Percentiles rank a stretch among this genome's conserved stretches.
These are phyloP conservation scores for Yasuhikotakia modesta DNA, from an alignment of 2,797 vertebrate genomes.

Conservation along the genomic window DNA sequence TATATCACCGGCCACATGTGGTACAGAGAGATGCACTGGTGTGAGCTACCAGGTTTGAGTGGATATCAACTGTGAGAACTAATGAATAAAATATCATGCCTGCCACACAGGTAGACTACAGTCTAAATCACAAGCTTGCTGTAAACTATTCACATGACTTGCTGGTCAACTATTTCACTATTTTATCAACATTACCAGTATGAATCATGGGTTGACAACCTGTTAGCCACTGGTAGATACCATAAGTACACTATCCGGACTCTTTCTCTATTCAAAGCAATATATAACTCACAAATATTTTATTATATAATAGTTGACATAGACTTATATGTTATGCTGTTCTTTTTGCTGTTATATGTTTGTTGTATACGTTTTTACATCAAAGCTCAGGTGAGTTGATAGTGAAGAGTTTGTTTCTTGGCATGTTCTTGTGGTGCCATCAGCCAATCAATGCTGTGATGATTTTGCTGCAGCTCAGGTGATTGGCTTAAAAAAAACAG, in stretches of 20 bases:
- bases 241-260: too few relatives aligned
- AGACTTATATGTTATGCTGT: too few relatives aligned
- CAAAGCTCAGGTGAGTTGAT: not conserved
- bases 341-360: too few relatives aligned
- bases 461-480: not conserved
- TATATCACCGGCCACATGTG: constrained; percentile 37
- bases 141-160: not conserved
- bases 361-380: not conserved
- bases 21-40: constrained; percentile 14
- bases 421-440: not conserved
- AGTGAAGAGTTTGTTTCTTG: not conserved
- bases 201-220: not conserved
- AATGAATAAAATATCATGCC: constrained; percentile 2
- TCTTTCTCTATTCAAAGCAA: not conserved
- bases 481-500: not conserved
- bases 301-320: too few relatives aligned
- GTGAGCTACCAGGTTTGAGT: constrained; percentile 26
- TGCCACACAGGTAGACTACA: not conserved
- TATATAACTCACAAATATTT: not conserved
- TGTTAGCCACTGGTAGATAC: too few relatives aligned
- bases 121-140: not conserved
- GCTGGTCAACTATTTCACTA: not conserved
- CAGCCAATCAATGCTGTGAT: not conserved
- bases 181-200: not conserved
- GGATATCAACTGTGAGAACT: constrained; percentile 14